These are phyloP conservation scores for Ophion costatus DNA, from an alignment of 2,888 invertebrate species.

Conservation along the genomic window DNA sequence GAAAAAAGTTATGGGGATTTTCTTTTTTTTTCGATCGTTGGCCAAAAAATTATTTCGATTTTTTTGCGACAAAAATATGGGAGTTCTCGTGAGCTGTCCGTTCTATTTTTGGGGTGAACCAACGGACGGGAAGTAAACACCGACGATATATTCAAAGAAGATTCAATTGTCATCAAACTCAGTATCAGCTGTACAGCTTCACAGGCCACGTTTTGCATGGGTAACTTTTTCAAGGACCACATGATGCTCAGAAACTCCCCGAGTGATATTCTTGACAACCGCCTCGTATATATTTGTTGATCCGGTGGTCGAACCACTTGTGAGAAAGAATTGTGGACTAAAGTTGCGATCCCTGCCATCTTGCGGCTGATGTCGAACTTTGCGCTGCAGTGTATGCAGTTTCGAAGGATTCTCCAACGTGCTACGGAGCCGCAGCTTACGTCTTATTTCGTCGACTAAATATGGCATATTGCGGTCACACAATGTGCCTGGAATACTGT, in stretches of 20 bases:
- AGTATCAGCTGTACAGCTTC: neutral
- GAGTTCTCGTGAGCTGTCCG: slow-evolving; percentile 30
- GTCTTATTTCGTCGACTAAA: too few species aligned
- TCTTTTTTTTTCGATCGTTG: neutral
- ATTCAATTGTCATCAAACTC: neutral
- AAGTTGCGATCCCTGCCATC: slow-evolving; percentile 40
- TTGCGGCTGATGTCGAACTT: slow-evolving; percentile 13
- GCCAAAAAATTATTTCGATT: neutral
- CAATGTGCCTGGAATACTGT: neutral
- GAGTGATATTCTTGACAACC: neutral
- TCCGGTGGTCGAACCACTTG: slow-evolving; percentile 7
- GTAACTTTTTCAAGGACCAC: slow-evolving; percentile 23
- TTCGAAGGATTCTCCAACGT: neutral
- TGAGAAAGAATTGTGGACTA: slow-evolving; percentile 26
- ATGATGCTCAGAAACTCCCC: slow-evolving; percentile 42
- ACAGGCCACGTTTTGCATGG: neutral
- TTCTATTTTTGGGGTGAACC: slow-evolving; percentile 57
- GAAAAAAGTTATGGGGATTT: neutral
- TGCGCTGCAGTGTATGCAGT: neutral
- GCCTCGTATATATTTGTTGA: slow-evolving; percentile 45
- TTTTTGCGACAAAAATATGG: slow-evolving; percentile 49
- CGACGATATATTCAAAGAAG: slow-evolving; percentile 15
- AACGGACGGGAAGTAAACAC: slow-evolving; percentile 51
- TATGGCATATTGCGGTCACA: neutral
- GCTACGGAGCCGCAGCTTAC: neutral